These are phyloP conservation scores for Mesoligia furuncula DNA, from an alignment of 2,888 invertebrate species.

Conservation along the genomic window DNA sequence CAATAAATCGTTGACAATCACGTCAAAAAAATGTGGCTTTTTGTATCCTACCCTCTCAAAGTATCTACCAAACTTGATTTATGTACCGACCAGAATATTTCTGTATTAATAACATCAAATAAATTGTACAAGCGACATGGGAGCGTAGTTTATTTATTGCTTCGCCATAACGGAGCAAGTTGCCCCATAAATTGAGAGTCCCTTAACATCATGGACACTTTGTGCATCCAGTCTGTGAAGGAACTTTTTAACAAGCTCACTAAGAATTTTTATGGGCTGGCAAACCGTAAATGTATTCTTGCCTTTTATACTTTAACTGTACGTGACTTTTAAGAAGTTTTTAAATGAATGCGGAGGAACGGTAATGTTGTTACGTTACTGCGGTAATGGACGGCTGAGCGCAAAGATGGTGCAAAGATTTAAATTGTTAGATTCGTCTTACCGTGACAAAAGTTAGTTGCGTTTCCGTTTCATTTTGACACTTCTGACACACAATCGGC, in stretches of 20 bases:
- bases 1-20: constrained; percentile 50
- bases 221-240: constrained; percentile 41
- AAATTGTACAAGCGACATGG: constrained; percentile 50
- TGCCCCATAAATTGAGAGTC: constrained; percentile 53
- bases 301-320: constrained; percentile 44
- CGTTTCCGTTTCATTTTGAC: not conserved
- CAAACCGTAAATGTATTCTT: constrained; percentile 59
- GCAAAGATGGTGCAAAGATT: too few relatives aligned
- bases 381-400: constrained; percentile 11
- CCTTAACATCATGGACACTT: constrained; percentile 46
- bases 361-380: constrained; percentile 24
- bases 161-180: constrained; percentile 51
- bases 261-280: constrained; percentile 52
- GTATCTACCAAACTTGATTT: constrained; percentile 52
- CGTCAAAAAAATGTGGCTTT: constrained; percentile 22
- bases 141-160: constrained; percentile 53
- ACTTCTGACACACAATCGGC: too few relatives aligned
- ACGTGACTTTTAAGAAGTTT: constrained; percentile 50
- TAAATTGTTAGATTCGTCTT: not conserved
- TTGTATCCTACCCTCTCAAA: constrained; percentile 39
- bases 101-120: constrained; percentile 54
- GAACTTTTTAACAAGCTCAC: constrained; percentile 57
- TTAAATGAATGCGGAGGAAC: constrained; percentile 36
- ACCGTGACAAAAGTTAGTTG: not conserved
- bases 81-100: constrained; percentile 39